Conservation (phyloP, 1,140 invertebrate genomes). For the Trachelipus rathkii region DNA sequence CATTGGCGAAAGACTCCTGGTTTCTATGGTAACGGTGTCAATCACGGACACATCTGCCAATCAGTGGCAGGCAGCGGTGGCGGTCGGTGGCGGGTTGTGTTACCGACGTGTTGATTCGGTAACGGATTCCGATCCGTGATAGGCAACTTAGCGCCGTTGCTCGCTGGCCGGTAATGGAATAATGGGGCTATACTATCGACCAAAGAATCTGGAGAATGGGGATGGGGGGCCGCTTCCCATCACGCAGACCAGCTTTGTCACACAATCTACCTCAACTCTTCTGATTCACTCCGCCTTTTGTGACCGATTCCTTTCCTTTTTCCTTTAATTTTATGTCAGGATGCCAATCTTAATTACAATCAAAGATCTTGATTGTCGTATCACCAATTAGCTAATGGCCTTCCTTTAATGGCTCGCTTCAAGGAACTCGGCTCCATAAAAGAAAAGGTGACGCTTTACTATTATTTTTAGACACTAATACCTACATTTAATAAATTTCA, state of each 20-base stretch:
- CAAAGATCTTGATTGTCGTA: background rate
- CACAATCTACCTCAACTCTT: background rate
- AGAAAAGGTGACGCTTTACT: too few relatives aligned
- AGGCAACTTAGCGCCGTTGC: constrained; percentile 44
- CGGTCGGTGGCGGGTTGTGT: constrained; percentile 42
- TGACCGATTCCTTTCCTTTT: background rate
- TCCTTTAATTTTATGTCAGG: background rate
- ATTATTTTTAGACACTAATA: too few relatives aligned
- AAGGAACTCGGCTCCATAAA: too few relatives aligned
- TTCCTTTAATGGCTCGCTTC: too few relatives aligned
- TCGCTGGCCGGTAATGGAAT: constrained; percentile 44
- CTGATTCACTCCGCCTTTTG: background rate
- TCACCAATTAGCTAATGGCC: background rate
- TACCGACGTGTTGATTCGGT: constrained; percentile 46
- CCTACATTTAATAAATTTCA: too few relatives aligned
- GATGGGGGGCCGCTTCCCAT: background rate
- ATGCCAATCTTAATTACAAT: background rate
- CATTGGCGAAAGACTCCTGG: constrained; percentile 26
- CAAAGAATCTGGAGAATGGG: constrained; percentile 11
- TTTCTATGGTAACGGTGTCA: constrained; percentile 41
- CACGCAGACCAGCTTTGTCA: constrained; percentile 7
- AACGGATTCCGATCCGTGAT: constrained; percentile 42
- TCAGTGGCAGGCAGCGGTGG: constrained; percentile 41
- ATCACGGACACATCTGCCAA: constrained; percentile 42
- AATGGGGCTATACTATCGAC: constrained; percentile 44